Percentiles rank a stretch among this genome's conserved stretches.
Evolutionary conservation across 2,888 invertebrate species (phyloP).

Genomic region (Platycnemis pennipes): DNA sequence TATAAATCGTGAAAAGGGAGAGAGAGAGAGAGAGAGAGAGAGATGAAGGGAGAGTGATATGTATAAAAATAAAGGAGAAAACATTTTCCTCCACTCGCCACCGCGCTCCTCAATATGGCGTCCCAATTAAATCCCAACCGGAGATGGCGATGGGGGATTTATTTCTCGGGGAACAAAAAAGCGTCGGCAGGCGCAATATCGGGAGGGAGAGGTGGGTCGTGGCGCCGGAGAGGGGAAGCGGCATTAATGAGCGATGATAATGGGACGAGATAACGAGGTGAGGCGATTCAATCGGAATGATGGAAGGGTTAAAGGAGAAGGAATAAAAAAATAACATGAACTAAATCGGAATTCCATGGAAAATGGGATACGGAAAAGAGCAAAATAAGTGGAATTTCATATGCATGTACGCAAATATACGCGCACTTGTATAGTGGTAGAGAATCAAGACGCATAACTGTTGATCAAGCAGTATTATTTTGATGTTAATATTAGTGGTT

Average conservation of each 20-base stretch:
- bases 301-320: neutral
- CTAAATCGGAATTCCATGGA: neutral
- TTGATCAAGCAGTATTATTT: no score
- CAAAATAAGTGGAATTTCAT: no score
- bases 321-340: neutral
- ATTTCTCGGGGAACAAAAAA: neutral
- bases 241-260: conserved; percentile 28
- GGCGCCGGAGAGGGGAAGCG: no score
- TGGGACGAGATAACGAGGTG: conserved; percentile 24
- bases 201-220: neutral
- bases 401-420: no score
- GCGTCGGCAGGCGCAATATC: neutral
- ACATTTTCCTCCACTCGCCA: neutral
- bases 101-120: neutral
- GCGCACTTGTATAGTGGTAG: no score
- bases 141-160: conserved; percentile 16
- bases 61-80: no score
- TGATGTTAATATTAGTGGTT: no score
- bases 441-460: no score
- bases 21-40: neutral
- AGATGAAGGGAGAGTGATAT: neutral
- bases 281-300: neutral
- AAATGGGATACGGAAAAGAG: no score
- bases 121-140: neutral
- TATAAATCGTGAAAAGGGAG: neutral